A percentile compares a stretch with the other conserved stretches of the same genome.
Conservation (phyloP, 2,797 vertebrate genomes). For the Serranus cabrilla region DNA sequence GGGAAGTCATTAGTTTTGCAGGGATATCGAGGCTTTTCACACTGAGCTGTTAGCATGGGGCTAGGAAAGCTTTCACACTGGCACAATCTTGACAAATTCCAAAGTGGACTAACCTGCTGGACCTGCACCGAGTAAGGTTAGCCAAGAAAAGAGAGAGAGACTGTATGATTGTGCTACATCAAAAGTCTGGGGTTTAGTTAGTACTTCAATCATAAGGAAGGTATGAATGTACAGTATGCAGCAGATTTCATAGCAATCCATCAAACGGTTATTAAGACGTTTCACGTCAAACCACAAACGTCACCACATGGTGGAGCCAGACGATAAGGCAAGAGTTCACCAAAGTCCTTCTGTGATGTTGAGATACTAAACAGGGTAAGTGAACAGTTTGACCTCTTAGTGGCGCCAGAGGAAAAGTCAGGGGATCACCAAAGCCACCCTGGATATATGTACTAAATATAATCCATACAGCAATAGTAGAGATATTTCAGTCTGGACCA, state of each 20-base stretch:
- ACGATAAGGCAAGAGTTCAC: not conserved
- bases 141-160: too few relatives aligned
- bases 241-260: not conserved
- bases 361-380: too few relatives aligned
- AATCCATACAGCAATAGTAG: not conserved
- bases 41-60: too few relatives aligned
- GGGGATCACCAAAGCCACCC: not conserved
- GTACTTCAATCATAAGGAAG: not conserved
- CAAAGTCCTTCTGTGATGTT: too few relatives aligned
- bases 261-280: not conserved
- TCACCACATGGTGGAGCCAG: conserved; percentile 2
- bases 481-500: not conserved
- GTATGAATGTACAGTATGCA: not conserved
- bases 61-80: too few relatives aligned
- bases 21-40: too few relatives aligned
- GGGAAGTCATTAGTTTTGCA: not conserved
- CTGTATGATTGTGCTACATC: not conserved
- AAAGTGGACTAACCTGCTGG: too few relatives aligned
- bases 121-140: too few relatives aligned
- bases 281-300: not conserved
- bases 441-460: not conserved
- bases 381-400: not conserved
- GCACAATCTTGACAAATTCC: too few relatives aligned
- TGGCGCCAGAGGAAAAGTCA: conserved; percentile 3
- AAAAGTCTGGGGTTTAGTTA: not conserved